A percentile compares a stretch with the other conserved stretches of the same genome.
phyloP scores from a whole-genome alignment of 2,797 vertebrate genomes.

The Cyprinodon diabolis region DNA sequence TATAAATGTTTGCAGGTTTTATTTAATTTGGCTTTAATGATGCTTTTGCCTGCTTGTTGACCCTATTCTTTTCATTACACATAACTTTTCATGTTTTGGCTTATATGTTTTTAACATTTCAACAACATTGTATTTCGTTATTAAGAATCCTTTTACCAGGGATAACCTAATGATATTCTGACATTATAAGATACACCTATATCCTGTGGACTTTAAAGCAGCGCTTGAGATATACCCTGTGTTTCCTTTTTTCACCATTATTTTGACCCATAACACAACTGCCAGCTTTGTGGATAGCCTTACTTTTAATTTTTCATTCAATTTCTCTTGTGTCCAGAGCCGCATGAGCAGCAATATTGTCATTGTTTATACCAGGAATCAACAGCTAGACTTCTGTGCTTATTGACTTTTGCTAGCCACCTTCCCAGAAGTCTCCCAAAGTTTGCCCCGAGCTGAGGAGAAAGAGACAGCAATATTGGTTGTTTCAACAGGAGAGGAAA shows the following conservation, averaged over 20 bases:
- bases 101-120: not conserved
- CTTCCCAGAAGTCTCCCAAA: not conserved
- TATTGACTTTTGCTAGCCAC: too few species aligned
- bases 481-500: not conserved
- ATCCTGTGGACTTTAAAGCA: not conserved
- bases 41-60: not conserved
- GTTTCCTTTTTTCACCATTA: not conserved
- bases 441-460: not conserved
- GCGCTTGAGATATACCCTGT: not conserved
- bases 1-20: too few species aligned
- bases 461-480: not conserved
- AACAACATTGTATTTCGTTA: too few species aligned
- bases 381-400: not conserved
- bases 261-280: not conserved
- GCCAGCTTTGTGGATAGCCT: not conserved
- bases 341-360: not conserved
- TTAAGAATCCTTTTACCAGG: too few species aligned
- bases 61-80: not conserved
- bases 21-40: too few species aligned
- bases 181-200: not conserved
- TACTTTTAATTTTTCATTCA: not conserved
- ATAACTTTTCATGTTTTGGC: not conserved
- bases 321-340: not conserved
- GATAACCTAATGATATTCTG: too few species aligned
- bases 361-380: constrained; percentile 2